phyloP scores from a whole-genome alignment of 2,113 vertebrate genomes.

The Delphinapterus leucas region DNA sequence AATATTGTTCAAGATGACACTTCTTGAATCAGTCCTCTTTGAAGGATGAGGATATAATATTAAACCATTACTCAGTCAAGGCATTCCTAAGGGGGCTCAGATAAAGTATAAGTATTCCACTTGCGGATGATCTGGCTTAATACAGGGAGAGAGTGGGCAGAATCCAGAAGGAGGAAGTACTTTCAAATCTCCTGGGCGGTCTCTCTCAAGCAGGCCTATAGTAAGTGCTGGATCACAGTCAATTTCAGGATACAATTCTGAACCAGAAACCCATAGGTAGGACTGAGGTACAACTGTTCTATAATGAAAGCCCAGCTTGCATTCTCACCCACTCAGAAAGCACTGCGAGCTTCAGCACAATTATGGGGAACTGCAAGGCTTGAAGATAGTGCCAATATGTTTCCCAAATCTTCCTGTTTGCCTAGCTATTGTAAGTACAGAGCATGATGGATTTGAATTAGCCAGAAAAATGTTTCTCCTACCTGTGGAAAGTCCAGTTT shows the following conservation, averaged over 20 bases:
- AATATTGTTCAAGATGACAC: background rate
- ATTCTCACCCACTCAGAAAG: background rate
- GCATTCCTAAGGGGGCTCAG: background rate
- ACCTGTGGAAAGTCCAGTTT: background rate
- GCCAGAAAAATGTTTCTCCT: conserved; percentile 15
- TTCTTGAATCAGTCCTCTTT: background rate
- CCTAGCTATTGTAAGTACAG: background rate
- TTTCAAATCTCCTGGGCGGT: background rate
- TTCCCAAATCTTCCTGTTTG: background rate
- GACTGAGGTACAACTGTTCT: background rate
- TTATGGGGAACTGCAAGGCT: background rate
- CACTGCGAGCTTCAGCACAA: background rate
- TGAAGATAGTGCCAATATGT: background rate
- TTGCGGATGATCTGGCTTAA: conserved; percentile 29
- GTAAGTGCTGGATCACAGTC: background rate
- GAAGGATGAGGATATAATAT: background rate
- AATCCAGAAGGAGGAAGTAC: conserved; percentile 23
- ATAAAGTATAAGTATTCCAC: background rate
- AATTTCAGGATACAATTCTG: background rate
- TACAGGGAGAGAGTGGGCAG: background rate
- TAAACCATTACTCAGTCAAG: conserved; percentile 40
- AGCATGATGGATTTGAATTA: background rate
- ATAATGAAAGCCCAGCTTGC: background rate
- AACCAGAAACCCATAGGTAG: background rate
- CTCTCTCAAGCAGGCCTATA: background rate